Evolutionary conservation across 2,888 invertebrate genomes (phyloP).

Genomic region (Brachyptera putata): DNA sequence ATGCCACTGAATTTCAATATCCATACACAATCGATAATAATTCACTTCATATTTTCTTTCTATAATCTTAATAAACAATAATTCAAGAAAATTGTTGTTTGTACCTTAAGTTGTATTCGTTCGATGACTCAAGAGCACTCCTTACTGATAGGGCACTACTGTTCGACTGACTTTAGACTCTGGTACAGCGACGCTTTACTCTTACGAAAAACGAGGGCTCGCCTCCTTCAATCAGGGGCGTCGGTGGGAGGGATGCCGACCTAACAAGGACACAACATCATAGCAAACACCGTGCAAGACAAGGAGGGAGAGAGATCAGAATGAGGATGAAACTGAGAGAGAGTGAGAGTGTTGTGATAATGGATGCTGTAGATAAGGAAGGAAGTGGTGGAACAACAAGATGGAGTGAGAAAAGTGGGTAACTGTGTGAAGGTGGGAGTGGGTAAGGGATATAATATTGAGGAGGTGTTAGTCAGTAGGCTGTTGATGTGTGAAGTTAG

Average conservation of each 20-base stretch:
- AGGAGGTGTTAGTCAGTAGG: too few relatives aligned
- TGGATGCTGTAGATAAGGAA: too few relatives aligned
- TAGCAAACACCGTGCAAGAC: not conserved
- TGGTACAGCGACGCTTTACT: not conserved
- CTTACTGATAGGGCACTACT: not conserved
- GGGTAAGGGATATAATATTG: too few relatives aligned
- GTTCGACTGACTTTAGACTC: slow-evolving; percentile 3
- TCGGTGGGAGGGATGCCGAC: not conserved
- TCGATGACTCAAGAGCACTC: slow-evolving; percentile 14
- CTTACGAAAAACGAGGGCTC: not conserved
- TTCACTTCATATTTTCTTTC: too few relatives aligned
- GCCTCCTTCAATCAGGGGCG: not conserved
- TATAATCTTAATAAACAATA: too few relatives aligned
- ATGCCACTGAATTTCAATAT: too few relatives aligned
- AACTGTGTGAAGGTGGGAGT: not conserved
- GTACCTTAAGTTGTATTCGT: slow-evolving; percentile 8
- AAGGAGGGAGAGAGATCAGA: not conserved
- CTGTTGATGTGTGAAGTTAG: too few relatives aligned
- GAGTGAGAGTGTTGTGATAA: too few relatives aligned
- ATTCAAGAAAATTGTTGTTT: too few relatives aligned
- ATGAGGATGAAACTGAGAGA: too few relatives aligned
- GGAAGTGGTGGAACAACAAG: too few relatives aligned
- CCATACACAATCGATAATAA: too few relatives aligned
- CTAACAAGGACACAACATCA: not conserved
- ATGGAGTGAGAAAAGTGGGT: not conserved